Percentiles rank a stretch among this genome's conserved stretches.
Conservation (phyloP, 2,113 vertebrate species). For the Todiramphus saurophagus region DNA sequence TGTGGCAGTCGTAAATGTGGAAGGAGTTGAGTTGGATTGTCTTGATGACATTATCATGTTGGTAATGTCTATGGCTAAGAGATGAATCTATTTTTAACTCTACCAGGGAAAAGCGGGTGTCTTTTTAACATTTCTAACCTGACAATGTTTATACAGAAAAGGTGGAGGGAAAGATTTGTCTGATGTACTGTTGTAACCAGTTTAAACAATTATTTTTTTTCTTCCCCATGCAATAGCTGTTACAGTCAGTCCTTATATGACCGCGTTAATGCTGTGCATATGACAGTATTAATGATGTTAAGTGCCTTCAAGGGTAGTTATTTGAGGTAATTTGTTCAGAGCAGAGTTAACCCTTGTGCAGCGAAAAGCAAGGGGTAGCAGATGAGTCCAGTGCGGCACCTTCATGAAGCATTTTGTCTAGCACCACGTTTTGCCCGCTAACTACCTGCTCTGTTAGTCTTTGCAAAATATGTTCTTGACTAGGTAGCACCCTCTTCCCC, state of each 20-base stretch:
- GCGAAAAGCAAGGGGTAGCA: neutral
- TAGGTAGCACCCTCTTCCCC: neutral
- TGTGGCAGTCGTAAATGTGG: neutral
- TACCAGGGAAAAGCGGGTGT: neutral
- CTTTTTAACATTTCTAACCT: neutral
- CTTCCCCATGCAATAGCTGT: neutral
- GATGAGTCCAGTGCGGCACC: neutral
- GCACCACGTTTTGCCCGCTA: neutral
- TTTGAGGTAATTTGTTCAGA: neutral
- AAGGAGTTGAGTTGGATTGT: neutral
- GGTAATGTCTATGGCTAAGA: neutral
- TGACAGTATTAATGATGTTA: neutral
- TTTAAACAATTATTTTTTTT: neutral
- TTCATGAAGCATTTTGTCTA: neutral
- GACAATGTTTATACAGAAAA: neutral
- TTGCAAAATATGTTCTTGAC: neutral
- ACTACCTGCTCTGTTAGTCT: neutral
- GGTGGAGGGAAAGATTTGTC: neutral
- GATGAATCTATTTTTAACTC: neutral
- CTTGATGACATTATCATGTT: neutral
- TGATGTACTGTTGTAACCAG: neutral
- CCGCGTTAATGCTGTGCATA: neutral
- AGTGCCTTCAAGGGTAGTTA: neutral
- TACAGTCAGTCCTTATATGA: neutral
- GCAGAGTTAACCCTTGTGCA: neutral